A percentile compares a stretch with the other conserved stretches of the same genome.
These are phyloP conservation scores for Hystrix brachyura DNA, from an alignment of 2,113 vertebrate genomes.

Conservation along the genomic window DNA sequence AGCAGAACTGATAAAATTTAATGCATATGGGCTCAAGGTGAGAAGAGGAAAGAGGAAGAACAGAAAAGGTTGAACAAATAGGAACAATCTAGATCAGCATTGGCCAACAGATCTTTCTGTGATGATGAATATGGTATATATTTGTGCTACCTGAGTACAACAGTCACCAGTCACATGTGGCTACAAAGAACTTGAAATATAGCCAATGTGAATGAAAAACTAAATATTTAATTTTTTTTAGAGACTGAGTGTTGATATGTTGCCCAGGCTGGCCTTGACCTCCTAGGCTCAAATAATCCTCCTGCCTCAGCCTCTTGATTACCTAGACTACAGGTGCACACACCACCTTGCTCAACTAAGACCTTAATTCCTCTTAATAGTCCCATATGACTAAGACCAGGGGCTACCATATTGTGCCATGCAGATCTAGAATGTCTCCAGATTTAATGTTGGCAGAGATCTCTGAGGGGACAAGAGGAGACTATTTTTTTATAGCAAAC, in stretches of 20 bases:
- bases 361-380: constrained; percentile 5
- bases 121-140: neutral
- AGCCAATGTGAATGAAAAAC: neutral
- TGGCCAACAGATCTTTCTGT: neutral
- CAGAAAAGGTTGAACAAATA: neutral
- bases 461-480: neutral
- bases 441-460: neutral
- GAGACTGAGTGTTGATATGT: neutral
- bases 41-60: neutral
- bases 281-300: neutral
- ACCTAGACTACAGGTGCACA: neutral
- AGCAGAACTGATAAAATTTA: neutral
- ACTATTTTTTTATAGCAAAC: constrained; percentile 40
- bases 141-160: neutral
- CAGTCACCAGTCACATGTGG: neutral
- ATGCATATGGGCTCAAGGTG: neutral
- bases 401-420: neutral
- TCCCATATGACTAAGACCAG: neutral
- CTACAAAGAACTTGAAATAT: neutral
- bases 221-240: neutral
- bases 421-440: neutral
- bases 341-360: neutral
- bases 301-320: neutral
- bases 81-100: neutral
- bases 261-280: neutral